Evolutionary conservation across 2,888 invertebrate genomes (phyloP).

Genomic region (Apodemia hepburni): DNA sequence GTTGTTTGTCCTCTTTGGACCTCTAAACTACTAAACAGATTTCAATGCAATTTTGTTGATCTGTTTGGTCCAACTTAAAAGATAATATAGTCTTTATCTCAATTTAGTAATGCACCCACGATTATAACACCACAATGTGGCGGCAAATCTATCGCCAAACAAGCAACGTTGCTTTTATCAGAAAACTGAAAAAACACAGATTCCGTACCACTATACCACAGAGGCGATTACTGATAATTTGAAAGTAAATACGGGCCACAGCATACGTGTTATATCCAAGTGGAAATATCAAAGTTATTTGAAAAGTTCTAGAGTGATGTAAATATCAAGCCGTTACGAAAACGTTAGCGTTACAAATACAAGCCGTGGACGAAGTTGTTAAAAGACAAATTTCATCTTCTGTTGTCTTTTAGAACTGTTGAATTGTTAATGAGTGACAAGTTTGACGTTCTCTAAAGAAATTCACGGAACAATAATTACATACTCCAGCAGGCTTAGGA

Average conservation of each 20-base stretch:
- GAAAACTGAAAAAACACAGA: too few species aligned
- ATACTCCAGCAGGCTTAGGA: too few species aligned
- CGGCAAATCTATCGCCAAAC: too few species aligned
- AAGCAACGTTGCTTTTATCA: too few species aligned
- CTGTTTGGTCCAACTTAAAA: too few species aligned
- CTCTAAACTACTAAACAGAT: too few species aligned
- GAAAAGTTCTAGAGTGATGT: background rate
- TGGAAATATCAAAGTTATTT: background rate
- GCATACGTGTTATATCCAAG: background rate
- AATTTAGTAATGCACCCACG: too few species aligned
- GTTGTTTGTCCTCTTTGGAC: too few species aligned
- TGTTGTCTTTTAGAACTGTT: constrained; percentile 1
- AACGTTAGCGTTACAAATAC: background rate
- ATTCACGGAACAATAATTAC: background rate
- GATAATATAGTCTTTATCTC: too few species aligned
- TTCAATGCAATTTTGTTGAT: too few species aligned
- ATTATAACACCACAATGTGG: too few species aligned
- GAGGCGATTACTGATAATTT: background rate
- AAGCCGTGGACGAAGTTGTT: background rate
- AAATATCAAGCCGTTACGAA: background rate
- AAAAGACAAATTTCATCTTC: constrained; percentile 1
- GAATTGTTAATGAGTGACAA: background rate
- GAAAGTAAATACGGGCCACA: background rate
- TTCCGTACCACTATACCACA: too few species aligned
- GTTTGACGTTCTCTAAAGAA: constrained; percentile 5